These are phyloP conservation scores for Lasius platythorax DNA, from an alignment of 2,888 invertebrate genomes.

Conservation along the genomic window DNA sequence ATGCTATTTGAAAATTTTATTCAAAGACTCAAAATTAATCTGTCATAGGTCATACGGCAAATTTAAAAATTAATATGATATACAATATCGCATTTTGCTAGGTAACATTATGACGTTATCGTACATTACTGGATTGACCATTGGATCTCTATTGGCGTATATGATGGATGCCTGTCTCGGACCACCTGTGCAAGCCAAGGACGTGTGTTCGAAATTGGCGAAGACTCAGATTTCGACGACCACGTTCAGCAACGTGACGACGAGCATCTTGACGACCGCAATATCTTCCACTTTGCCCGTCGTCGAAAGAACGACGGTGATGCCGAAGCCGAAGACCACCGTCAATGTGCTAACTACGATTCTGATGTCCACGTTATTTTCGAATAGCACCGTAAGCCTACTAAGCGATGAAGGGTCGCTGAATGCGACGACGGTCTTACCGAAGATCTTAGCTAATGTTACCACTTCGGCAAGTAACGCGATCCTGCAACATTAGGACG, in stretches of 20 bases:
- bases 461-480: conserved; percentile 78
- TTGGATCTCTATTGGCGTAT: conserved; percentile 94
- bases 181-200: conserved; percentile 81
- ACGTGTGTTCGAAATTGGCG: conserved; percentile 78
- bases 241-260: conserved; percentile 71
- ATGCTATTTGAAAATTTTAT: not conserved
- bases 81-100: conserved; percentile 81
- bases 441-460: conserved; percentile 77
- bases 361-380: conserved; percentile 68
- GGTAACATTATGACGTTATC: conserved; percentile 97
- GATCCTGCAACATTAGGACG: conserved; percentile 74
- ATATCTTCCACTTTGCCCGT: conserved; percentile 73
- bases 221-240: conserved; percentile 70
- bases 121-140: conserved; percentile 94
- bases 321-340: conserved; percentile 75
- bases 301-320: conserved; percentile 75
- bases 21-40: not conserved
- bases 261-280: conserved; percentile 76
- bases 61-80: not conserved
- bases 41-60: not conserved
- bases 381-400: conserved; percentile 76
- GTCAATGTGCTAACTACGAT: conserved; percentile 75
- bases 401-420: conserved; percentile 68
- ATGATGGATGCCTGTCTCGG: conserved; percentile 88
- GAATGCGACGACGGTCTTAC: conserved; percentile 76